Base-by-base conservation (phyloP, 2,113 vertebrate species). In the Thunnus maccoyii region DNA sequence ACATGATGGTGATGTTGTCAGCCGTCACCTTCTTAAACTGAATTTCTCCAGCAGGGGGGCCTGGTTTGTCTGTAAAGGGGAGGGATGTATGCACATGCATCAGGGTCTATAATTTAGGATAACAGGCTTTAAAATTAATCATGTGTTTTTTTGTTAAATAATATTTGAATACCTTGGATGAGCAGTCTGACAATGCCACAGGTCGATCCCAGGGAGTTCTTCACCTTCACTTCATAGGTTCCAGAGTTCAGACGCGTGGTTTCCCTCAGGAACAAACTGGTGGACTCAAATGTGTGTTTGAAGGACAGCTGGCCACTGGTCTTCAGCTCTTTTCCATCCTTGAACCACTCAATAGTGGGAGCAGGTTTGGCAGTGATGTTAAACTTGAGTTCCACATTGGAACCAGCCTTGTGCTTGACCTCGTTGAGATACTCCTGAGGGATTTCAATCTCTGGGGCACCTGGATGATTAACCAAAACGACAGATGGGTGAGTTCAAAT, bases 331-430 rank as follows among this genome's bases (percentile, higher is more conserved):
- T 95, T 96, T 77, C 96, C 96, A 88, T 99, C 97, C 94, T 97
- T 98, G 75, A 96, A 96, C 97, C 98, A 99, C 91, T 99, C 98
- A 86, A 98, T 98, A 30, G 96, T 96, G 52, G 98, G 98, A 60
- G 95, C 88, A 83, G 98, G 98, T 93, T 99, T 99, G 70, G 97
- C 98, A 80, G 93, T 97, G 91, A 99, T 96, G 36, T 97, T 97
- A 90, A 99, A 93, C 92, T 95, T 97, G 61, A 99, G 94, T 74
- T 96, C 96, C 76, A 99, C 93, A 69, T 96, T 90, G 74, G 95
- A 95, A 72, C 94, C 97, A 86, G 98, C 97, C 91, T 85, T 96
- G 72, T 97, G 94, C 95, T 99, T 99, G 68, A 99, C 94, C 71
- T 97, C 93, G 81, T 96, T 97, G 75, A 97, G 93, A 82, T 99